A percentile compares a stretch with the other conserved stretches of the same genome.
These are phyloP conservation scores for Micropterix aruncella DNA, from an alignment of 2,888 invertebrate species.

Conservation along the genomic window DNA sequence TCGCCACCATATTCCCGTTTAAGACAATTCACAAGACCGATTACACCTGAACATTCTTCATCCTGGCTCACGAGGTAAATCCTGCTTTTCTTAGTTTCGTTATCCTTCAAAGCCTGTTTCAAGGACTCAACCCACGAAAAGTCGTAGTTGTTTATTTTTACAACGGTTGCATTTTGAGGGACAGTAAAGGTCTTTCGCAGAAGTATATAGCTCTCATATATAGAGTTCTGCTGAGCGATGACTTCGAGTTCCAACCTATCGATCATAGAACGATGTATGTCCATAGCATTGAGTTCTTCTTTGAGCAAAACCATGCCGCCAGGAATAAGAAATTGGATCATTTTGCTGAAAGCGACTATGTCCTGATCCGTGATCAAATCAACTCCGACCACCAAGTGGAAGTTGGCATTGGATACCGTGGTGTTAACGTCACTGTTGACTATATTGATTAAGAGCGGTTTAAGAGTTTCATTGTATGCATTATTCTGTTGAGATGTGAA, in stretches of 20 bases:
- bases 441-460: conserved; percentile 49
- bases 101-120: conserved; percentile 57
- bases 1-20: conserved; percentile 75
- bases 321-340: conserved; percentile 46
- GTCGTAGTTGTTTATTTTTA: conserved; percentile 53
- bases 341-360: conserved; percentile 34
- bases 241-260: conserved; percentile 31
- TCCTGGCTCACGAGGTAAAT: conserved; percentile 57
- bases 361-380: conserved; percentile 49
- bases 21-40: conserved; percentile 85
- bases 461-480: conserved; percentile 36
- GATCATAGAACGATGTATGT: conserved; percentile 23
- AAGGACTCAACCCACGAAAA: conserved; percentile 73
- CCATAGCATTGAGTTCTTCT: conserved; percentile 39
- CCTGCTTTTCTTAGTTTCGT: conserved; percentile 42
- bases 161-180: conserved; percentile 29
- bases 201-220: conserved; percentile 49
- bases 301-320: conserved; percentile 62
- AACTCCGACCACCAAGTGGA: conserved; percentile 51
- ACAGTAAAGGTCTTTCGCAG: conserved; percentile 38
- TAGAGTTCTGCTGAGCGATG: conserved; percentile 45
- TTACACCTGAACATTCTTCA: conserved; percentile 57
- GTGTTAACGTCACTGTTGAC: conserved; percentile 44
- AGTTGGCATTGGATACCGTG: conserved; percentile 47
- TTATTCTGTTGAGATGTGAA: conserved; percentile 37